A percentile compares a stretch with the other conserved stretches of the same genome.
Evolutionary conservation across 2,797 vertebrate genomes (phyloP).

Genomic region (Acridotheres tristis): DNA sequence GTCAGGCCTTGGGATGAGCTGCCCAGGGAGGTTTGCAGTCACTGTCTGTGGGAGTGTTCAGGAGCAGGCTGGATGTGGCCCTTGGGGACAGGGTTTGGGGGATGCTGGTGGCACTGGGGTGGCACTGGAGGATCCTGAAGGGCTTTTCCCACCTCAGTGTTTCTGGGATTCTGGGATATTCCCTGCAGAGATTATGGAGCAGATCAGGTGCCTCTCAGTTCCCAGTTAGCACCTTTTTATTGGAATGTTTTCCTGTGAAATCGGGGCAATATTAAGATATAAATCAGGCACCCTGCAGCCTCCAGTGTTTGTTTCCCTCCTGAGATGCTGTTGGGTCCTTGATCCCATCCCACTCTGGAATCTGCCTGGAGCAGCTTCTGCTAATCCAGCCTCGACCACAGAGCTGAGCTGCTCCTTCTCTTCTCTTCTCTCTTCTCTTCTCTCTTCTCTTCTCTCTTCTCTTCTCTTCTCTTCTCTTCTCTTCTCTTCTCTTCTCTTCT

Average conservation of each 20-base stretch:
- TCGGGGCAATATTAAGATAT: not conserved
- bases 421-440: too few species aligned
- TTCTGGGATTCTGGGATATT: too few species aligned
- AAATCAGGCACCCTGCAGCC: not conserved
- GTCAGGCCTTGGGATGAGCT: too few species aligned
- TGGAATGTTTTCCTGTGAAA: not conserved
- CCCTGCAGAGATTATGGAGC: not conserved
- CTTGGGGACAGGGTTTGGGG: too few species aligned
- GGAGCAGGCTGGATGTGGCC: too few species aligned
- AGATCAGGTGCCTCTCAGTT: not conserved
- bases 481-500: not conserved
- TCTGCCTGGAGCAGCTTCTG: not conserved
- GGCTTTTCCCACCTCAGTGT: too few species aligned
- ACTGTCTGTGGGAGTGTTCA: too few species aligned
- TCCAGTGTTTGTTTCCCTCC: not conserved
- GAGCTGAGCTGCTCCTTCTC: not conserved
- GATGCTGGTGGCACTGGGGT: too few species aligned
- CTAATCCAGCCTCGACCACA: not conserved
- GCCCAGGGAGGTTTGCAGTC: too few species aligned
- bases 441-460: not conserved
- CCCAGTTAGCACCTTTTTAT: not conserved
- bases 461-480: too few species aligned
- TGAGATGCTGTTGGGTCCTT: not conserved
- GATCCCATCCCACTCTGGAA: not conserved
- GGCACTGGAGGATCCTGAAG: too few species aligned